A percentile compares a stretch with the other conserved stretches of the same genome.
Conservation (phyloP, 1,140 invertebrate genomes). For the Melitaea cinxia region DNA sequence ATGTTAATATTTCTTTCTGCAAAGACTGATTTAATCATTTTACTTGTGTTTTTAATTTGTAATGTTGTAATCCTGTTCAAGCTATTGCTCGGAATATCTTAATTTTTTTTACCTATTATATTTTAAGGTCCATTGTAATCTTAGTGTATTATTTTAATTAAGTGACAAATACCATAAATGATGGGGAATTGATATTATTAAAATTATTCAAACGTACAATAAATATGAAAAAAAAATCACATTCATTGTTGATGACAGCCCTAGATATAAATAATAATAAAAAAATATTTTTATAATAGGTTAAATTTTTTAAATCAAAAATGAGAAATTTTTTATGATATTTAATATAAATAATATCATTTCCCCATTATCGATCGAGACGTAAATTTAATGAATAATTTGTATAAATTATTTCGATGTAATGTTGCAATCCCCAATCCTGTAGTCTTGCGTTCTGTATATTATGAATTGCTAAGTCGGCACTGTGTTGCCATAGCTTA, state of each 20-base stretch:
- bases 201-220: conserved; percentile 18
- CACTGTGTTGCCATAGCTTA: conserved; percentile 39
- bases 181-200: conserved; percentile 29
- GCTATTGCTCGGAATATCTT: conserved; percentile 12
- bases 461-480: conserved; percentile 53
- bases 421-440: conserved; percentile 34
- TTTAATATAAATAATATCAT: conserved; percentile 29
- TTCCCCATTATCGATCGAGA: conserved; percentile 24
- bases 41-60: conserved; percentile 51
- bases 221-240: conserved; percentile 18
- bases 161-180: conserved; percentile 6
- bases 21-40: conserved; percentile 65
- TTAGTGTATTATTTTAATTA: conserved; percentile 22
- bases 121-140: conserved; percentile 27
- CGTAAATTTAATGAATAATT: conserved; percentile 22
- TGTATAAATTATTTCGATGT: conserved; percentile 27
- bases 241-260: conserved; percentile 16
- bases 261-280: conserved; percentile 22
- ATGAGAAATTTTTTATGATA: conserved; percentile 23
- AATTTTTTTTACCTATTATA: conserved; percentile 19
- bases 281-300: conserved; percentile 36
- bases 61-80: conserved; percentile 36
- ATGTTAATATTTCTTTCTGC: conserved; percentile 45
- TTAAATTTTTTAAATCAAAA: conserved; percentile 28
- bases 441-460: conserved; percentile 52